These are phyloP conservation scores for Campodea augens DNA, from an alignment of 1,140 invertebrate species.

Conservation along the genomic window DNA sequence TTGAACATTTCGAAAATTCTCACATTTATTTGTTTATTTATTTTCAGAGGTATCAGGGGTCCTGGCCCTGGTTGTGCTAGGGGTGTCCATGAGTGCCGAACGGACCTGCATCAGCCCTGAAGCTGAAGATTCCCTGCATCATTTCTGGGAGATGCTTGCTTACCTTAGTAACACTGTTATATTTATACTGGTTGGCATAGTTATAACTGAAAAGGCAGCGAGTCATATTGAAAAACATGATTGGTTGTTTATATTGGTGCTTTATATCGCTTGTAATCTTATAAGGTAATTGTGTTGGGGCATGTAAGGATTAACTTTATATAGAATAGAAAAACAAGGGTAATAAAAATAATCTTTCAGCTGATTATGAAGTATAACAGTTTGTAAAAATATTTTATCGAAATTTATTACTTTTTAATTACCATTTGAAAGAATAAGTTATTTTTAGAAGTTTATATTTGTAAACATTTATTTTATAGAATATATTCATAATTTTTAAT, in stretches of 20 bases:
- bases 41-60: constrained; percentile 27
- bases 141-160: constrained; percentile 28
- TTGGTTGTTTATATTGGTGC: constrained; percentile 20
- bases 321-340: too few relatives aligned
- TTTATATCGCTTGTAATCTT: constrained; percentile 22
- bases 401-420: too few relatives aligned
- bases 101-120: constrained; percentile 27
- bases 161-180: constrained; percentile 30
- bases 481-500: too few relatives aligned
- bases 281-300: constrained; percentile 19
- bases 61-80: constrained; percentile 26
- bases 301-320: background rate
- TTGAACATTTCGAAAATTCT: too few relatives aligned
- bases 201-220: constrained; percentile 22
- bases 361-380: too few relatives aligned
- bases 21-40: too few relatives aligned
- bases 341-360: too few relatives aligned
- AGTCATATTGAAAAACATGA: constrained; percentile 17
- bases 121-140: constrained; percentile 25
- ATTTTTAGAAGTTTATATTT: too few relatives aligned
- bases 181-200: constrained; percentile 27
- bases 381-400: too few relatives aligned
- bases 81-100: constrained; percentile 23
- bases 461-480: too few relatives aligned
- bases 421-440: too few relatives aligned